These are phyloP conservation scores for Gallinago jamesoni DNA, from an alignment of 2,113 vertebrate genomes.

Conservation along the genomic window DNA sequence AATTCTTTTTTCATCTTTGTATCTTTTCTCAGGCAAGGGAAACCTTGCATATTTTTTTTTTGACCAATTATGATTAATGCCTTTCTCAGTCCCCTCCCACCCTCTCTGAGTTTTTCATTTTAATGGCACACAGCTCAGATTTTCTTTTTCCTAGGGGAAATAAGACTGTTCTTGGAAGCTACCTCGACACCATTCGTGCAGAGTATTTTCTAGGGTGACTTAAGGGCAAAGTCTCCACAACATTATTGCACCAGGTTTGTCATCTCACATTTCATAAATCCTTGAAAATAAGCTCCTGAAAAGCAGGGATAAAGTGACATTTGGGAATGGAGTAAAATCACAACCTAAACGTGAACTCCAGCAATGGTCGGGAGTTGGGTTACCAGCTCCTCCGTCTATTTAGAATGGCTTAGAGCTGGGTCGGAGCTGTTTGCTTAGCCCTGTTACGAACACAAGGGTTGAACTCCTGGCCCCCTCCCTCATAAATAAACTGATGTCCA, in stretches of 20 bases:
- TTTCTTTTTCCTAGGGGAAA: constrained; percentile 59
- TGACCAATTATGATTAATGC: constrained; percentile 35
- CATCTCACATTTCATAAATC: constrained; percentile 70
- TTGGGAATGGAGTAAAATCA: constrained; percentile 42
- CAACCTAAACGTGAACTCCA: constrained; percentile 46
- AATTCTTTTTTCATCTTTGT: neutral
- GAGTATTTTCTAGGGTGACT: constrained; percentile 53
- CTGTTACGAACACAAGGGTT: constrained; percentile 39
- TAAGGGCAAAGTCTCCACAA: constrained; percentile 37
- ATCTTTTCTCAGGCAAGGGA: neutral
- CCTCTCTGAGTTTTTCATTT: constrained; percentile 25
- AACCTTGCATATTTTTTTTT: neutral
- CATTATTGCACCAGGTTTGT: constrained; percentile 29
- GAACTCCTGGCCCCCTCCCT: constrained; percentile 62
- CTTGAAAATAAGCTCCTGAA: constrained; percentile 71
- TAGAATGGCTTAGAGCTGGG: constrained; percentile 57
- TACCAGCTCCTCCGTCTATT: constrained; percentile 39
- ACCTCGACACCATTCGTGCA: neutral
- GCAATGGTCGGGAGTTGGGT: constrained; percentile 36
- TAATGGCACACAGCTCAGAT: constrained; percentile 16
- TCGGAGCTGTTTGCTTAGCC: constrained; percentile 61
- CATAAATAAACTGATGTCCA: constrained; percentile 52
- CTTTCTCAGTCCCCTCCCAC: neutral
- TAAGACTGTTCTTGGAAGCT: constrained; percentile 34
- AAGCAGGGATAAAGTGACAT: constrained; percentile 52